phyloP scores from a whole-genome alignment of 2,888 invertebrate genomes.

The Eristalinus aeneus region DNA sequence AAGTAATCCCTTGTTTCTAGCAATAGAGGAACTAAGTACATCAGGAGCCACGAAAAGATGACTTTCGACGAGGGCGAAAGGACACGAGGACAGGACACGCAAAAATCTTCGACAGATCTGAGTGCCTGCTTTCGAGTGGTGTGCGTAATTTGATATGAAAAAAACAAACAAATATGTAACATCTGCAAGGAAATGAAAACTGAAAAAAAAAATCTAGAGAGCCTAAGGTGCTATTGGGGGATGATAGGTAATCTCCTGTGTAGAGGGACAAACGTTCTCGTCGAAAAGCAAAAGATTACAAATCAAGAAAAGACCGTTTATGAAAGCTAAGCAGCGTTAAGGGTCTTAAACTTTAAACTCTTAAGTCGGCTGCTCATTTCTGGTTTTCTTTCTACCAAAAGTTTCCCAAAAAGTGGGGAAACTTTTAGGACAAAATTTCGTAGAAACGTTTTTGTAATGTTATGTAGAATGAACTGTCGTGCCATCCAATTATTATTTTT shows the following conservation, averaged over 20 bases:
- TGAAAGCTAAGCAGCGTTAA: too few species aligned
- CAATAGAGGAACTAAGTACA: background rate
- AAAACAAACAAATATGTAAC: slow-evolving; percentile 10
- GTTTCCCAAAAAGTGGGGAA: too few species aligned
- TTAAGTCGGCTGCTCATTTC: too few species aligned
- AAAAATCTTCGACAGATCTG: background rate
- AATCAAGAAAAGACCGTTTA: background rate
- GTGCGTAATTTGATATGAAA: slow-evolving; percentile 25
- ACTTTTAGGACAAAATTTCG: too few species aligned
- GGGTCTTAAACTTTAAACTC: too few species aligned
- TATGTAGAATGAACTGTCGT: too few species aligned
- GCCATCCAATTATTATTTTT: too few species aligned
- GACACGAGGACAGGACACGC: background rate
- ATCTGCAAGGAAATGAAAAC: slow-evolving; percentile 14
- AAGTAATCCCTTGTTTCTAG: slow-evolving; percentile 68
- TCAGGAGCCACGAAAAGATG: background rate
- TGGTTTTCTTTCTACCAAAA: too few species aligned
- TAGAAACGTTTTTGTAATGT: too few species aligned
- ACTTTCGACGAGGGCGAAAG: background rate
- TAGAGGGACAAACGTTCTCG: background rate
- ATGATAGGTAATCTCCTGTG: background rate
- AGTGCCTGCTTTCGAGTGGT: background rate
- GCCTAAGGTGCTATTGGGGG: background rate
- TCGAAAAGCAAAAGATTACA: background rate
- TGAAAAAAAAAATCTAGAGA: background rate